Percentiles rank a stretch among this genome's conserved stretches.
Conservation (phyloP, 1,140 invertebrate genomes). For the Drosophila nannoptera region DNA sequence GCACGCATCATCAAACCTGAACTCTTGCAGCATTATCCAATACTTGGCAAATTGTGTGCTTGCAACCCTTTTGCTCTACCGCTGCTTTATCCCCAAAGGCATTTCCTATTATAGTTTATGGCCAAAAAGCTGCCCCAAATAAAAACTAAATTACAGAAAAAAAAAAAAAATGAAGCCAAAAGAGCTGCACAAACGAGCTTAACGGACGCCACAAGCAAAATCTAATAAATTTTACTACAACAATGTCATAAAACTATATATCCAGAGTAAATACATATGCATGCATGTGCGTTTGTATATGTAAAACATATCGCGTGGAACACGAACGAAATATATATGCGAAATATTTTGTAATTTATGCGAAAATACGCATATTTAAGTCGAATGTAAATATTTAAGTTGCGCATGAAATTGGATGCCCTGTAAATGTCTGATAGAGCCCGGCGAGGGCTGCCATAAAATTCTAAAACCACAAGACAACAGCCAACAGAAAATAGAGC, state of each 20-base stretch:
- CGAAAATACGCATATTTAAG: slow-evolving; percentile 72
- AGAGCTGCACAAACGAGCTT: slow-evolving; percentile 33
- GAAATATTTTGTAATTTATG: slow-evolving; percentile 70
- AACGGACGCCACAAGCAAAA: slow-evolving; percentile 61
- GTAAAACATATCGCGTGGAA: slow-evolving; percentile 54
- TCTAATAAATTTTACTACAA: slow-evolving; percentile 73
- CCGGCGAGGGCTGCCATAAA: slow-evolving; percentile 51
- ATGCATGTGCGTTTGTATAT: slow-evolving; percentile 15
- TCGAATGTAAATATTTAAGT: slow-evolving; percentile 75
- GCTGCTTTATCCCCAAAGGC: slow-evolving; percentile 33
- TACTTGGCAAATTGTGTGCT: slow-evolving; percentile 11
- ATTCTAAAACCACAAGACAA: slow-evolving; percentile 64
- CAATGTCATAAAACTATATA: slow-evolving; percentile 62
- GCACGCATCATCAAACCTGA: background rate
- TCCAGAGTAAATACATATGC: slow-evolving; percentile 10
- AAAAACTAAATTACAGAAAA: slow-evolving; percentile 57
- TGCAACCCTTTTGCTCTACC: slow-evolving; percentile 21
- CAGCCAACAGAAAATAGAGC: slow-evolving; percentile 24
- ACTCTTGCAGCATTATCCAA: slow-evolving; percentile 13
- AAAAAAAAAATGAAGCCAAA: slow-evolving; percentile 15
- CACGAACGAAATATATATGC: slow-evolving; percentile 54
- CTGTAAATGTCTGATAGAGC: slow-evolving; percentile 68
- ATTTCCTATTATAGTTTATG: slow-evolving; percentile 67
- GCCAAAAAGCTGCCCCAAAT: slow-evolving; percentile 56
- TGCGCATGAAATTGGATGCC: slow-evolving; percentile 66